Conservation (phyloP, 2,888 invertebrate genomes). For the Drosophila meridionalis region DNA sequence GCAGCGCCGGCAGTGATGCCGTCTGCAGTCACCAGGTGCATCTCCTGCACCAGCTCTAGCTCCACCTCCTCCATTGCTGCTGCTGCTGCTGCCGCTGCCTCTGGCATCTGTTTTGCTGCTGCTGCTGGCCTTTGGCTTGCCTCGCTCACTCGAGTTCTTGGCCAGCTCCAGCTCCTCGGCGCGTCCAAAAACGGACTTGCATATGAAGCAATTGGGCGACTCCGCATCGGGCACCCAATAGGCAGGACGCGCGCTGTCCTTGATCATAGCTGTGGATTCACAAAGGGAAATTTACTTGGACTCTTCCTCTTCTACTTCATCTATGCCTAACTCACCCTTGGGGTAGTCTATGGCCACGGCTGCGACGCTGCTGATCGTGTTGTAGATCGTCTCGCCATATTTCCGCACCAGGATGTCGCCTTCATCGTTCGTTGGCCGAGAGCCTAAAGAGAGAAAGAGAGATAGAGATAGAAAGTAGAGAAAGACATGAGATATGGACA, state of each 20-base stretch:
- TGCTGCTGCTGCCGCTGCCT: constrained; percentile 61
- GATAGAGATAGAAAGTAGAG: neutral
- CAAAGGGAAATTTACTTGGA: neutral
- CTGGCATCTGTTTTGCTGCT: neutral
- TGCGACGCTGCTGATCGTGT: constrained; percentile 89
- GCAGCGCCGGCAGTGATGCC: constrained; percentile 90
- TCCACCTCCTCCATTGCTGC: neutral
- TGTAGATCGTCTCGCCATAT: constrained; percentile 90
- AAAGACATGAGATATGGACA: neutral
- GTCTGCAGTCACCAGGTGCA: constrained; percentile 76
- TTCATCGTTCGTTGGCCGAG: constrained; percentile 82
- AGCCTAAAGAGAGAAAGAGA: constrained; percentile 51
- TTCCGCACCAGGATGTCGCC: constrained; percentile 87
- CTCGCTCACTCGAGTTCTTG: constrained; percentile 51
- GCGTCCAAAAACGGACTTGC: constrained; percentile 87
- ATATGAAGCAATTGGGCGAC: constrained; percentile 88
- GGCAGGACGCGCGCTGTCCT: constrained; percentile 90
- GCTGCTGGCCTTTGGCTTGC: neutral
- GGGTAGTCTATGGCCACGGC: constrained; percentile 90
- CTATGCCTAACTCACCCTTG: constrained; percentile 86
- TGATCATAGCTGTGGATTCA: constrained; percentile 87
- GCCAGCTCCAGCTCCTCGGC: constrained; percentile 84
- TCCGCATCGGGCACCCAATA: constrained; percentile 93
- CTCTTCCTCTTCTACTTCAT: neutral
- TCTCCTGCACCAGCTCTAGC: neutral